Conservation (phyloP, 2,113 vertebrate species). For the Podilymbus podiceps region DNA sequence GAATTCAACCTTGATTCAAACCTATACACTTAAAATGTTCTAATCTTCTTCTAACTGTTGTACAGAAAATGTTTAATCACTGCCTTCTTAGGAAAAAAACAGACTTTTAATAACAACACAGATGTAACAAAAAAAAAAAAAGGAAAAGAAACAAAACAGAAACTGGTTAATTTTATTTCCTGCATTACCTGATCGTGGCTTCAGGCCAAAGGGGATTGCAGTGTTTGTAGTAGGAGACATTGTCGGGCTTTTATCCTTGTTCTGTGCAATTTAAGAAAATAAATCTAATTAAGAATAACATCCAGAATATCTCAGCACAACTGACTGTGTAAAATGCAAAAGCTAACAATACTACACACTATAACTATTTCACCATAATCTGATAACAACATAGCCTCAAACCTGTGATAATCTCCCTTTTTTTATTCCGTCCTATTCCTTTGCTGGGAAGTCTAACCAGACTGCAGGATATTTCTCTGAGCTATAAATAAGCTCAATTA, state of each 20-base stretch:
- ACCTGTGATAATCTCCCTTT: not conserved
- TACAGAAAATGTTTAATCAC: not conserved
- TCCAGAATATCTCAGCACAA: not conserved
- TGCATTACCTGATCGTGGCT: constrained; percentile 90
- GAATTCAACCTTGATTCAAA: not conserved
- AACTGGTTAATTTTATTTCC: not conserved
- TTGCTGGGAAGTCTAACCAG: not conserved
- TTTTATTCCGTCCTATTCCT: not conserved
- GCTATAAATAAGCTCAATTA: not conserved
- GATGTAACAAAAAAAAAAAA: not conserved
- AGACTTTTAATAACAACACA: not conserved
- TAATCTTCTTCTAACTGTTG: not conserved
- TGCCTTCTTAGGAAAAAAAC: not conserved
- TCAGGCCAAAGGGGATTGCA: constrained; percentile 85
- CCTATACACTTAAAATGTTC: not conserved
- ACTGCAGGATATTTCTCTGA: not conserved
- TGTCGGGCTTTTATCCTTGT: constrained; percentile 71
- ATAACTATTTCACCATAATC: not conserved
- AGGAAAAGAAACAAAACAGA: not conserved
- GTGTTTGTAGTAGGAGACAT: constrained; percentile 69
- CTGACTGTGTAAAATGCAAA: not conserved
- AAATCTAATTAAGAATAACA: not conserved
- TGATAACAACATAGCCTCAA: not conserved
- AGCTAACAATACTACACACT: not conserved
- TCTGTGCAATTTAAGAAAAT: constrained; percentile 71